phyloP scores from a whole-genome alignment of 2,888 invertebrate species.

The Panorpa germanica region DNA sequence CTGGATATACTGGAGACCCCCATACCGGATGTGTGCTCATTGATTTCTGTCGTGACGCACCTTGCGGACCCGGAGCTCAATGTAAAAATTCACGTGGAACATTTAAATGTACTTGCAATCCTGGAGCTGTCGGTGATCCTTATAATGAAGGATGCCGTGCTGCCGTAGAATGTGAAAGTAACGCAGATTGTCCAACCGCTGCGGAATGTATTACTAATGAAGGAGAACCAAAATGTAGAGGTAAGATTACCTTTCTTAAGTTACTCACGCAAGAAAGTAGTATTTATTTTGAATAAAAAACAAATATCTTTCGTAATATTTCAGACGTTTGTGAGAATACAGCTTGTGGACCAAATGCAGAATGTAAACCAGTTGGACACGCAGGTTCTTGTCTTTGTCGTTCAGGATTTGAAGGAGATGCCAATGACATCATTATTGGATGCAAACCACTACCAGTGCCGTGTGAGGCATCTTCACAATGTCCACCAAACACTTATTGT shows the following conservation, averaged over 20 bases:
- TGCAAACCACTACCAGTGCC: conserved; percentile 56
- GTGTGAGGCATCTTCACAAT: conserved; percentile 53
- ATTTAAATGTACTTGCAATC: conserved; percentile 61
- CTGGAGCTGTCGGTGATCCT: conserved; percentile 67
- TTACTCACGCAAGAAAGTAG: too few species aligned
- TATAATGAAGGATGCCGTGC: conserved; percentile 65
- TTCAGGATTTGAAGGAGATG: conserved; percentile 58
- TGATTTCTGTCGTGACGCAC: conserved; percentile 58
- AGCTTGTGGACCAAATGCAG: conserved; percentile 66
- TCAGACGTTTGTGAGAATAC: conserved; percentile 59
- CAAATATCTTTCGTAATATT: conserved; percentile 13
- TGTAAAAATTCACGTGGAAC: conserved; percentile 67
- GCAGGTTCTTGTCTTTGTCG: conserved; percentile 61
- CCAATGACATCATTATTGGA: conserved; percentile 45
- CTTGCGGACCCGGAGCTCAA: conserved; percentile 61
- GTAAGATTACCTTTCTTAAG: conserved; percentile 23
- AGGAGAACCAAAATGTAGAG: conserved; percentile 61
- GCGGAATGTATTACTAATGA: conserved; percentile 57
- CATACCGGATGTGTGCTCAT: conserved; percentile 47
- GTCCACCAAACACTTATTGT: conserved; percentile 63
- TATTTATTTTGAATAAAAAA: conserved; percentile 1
- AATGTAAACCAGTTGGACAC: conserved; percentile 61
- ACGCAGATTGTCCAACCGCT: conserved; percentile 62
- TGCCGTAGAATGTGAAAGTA: conserved; percentile 61
- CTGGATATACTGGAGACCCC: conserved; percentile 71